Conservation (phyloP, 2,113 vertebrate genomes). For the Dasypus novemcinctus region DNA sequence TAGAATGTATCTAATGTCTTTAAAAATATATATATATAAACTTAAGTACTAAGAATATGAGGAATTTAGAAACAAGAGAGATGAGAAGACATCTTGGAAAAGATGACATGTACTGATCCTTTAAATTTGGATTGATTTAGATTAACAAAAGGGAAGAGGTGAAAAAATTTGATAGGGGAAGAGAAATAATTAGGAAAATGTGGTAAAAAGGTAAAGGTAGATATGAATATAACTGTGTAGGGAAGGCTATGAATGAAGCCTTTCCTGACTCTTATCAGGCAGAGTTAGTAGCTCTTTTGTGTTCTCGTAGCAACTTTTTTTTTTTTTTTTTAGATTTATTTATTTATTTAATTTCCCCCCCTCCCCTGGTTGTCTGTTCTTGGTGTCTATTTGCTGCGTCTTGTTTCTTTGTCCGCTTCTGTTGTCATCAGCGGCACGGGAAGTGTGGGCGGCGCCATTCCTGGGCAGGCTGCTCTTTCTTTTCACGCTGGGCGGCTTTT, state of each 20-base stretch:
- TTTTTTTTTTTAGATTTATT: too few relatives aligned
- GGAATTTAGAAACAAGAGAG: neutral
- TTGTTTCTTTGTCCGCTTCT: too few relatives aligned
- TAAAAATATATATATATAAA: neutral
- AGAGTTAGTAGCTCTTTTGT: neutral
- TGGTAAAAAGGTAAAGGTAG: neutral
- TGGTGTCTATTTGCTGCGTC: too few relatives aligned
- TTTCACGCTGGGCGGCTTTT: too few relatives aligned
- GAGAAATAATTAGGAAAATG: neutral
- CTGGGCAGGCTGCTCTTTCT: too few relatives aligned
- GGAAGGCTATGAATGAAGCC: neutral
- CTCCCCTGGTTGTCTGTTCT: too few relatives aligned
- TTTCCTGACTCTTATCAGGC: neutral
- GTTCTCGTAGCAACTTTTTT: too few relatives aligned
- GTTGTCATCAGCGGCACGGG: too few relatives aligned
- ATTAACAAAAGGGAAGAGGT: neutral
- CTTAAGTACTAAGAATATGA: neutral
- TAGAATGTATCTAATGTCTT: neutral
- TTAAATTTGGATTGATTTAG: conserved; percentile 23
- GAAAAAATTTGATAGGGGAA: neutral
- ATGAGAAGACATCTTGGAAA: neutral
- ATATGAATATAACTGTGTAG: neutral
- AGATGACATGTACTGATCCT: neutral
- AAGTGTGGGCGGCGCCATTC: too few relatives aligned
- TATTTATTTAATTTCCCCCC: too few relatives aligned